These are phyloP conservation scores for Nezara viridula DNA, from an alignment of 2,888 invertebrate genomes.

Conservation along the genomic window DNA sequence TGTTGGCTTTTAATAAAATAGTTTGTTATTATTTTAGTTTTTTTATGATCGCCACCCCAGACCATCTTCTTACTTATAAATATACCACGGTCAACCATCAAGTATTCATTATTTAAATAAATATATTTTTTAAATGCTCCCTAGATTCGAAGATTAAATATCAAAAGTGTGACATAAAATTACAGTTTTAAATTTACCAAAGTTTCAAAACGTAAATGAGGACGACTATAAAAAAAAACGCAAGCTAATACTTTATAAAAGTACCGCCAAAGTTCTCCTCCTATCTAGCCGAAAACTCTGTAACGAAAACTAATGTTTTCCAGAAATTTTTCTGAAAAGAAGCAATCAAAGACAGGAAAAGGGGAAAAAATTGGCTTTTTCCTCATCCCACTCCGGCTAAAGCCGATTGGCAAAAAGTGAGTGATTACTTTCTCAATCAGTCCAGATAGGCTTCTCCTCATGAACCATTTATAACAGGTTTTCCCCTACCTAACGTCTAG, in stretches of 20 bases:
- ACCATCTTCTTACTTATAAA: too few species aligned
- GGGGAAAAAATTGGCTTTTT: conserved; percentile 31
- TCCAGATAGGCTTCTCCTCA: not conserved
- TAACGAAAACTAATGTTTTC: conserved; percentile 21
- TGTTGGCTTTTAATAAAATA: too few species aligned
- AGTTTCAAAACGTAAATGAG: not conserved
- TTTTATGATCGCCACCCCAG: too few species aligned
- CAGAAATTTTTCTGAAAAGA: not conserved
- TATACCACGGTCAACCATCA: too few species aligned
- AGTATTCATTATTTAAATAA: too few species aligned
- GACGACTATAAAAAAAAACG: not conserved
- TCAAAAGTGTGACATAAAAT: too few species aligned
- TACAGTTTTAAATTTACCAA: too few species aligned
- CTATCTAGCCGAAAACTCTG: not conserved
- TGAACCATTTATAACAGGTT: not conserved
- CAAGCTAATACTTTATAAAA: not conserved
- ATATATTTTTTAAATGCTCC: too few species aligned
- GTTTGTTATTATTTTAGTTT: too few species aligned
- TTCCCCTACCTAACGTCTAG: not conserved
- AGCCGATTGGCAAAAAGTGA: conserved; percentile 35
- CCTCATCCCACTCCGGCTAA: not conserved
- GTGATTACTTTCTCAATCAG: not conserved
- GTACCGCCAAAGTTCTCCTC: not conserved
- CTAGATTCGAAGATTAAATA: too few species aligned
- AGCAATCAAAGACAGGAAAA: conserved; percentile 31